phyloP scores from a whole-genome alignment of 2,888 invertebrate species.

The Neoascia interrupta region DNA sequence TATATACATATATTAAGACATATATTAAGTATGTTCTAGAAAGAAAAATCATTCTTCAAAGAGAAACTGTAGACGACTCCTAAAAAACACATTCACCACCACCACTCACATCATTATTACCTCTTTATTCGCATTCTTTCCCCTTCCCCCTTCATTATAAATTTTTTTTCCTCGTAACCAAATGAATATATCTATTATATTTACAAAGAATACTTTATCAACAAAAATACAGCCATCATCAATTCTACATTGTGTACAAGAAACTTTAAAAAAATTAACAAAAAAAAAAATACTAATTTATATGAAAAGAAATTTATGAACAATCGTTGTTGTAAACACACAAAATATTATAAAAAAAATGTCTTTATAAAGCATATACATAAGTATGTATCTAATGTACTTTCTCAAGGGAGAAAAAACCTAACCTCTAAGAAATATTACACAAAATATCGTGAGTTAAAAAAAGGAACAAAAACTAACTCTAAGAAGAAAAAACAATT shows the following conservation, averaged over 20 bases:
- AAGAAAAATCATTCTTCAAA: neutral
- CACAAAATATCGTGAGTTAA: slow-evolving; percentile 39
- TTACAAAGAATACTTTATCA: slow-evolving; percentile 68
- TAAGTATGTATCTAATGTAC: slow-evolving; percentile 47
- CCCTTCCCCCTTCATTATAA: slow-evolving; percentile 3
- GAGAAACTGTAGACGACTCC: no score
- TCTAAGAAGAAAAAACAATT: slow-evolving; percentile 61
- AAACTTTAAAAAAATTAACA: slow-evolving; percentile 53
- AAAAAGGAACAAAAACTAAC: slow-evolving; percentile 58
- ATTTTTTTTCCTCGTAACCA: slow-evolving; percentile 20
- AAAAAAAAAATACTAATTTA: slow-evolving; percentile 62
- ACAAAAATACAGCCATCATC: slow-evolving; percentile 53
- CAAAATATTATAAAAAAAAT: slow-evolving; percentile 40
- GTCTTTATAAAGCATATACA: slow-evolving; percentile 18
- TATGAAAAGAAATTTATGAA: slow-evolving; percentile 57
- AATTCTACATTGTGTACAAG: slow-evolving; percentile 61
- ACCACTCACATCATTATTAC: slow-evolving; percentile 30
- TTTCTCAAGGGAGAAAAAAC: slow-evolving; percentile 50
- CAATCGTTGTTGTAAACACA: slow-evolving; percentile 66
- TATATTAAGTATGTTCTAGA: slow-evolving; percentile 44
- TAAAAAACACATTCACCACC: slow-evolving; percentile 56
- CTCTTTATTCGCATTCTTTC: slow-evolving; percentile 19
- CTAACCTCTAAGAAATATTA: slow-evolving; percentile 32
- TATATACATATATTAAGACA: slow-evolving; percentile 27
- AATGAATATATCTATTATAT: slow-evolving; percentile 61